A percentile compares a stretch with the other conserved stretches of the same genome.
Evolutionary conservation across 2,113 vertebrate genomes (phyloP).

Genomic region (Haemorhous mexicanus): DNA sequence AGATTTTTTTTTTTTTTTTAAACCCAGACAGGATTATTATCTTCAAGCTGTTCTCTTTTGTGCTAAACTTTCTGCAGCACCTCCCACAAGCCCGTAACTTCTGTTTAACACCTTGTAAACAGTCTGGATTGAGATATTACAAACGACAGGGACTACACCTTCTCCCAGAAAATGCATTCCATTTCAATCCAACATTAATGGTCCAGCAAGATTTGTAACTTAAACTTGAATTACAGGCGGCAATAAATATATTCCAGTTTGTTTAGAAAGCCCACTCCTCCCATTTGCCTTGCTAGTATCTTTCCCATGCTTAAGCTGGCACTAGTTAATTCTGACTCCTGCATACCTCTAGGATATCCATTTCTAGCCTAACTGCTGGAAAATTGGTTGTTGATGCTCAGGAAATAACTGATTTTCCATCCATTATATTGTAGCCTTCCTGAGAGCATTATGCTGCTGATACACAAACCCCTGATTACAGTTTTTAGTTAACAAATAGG

Average conservation of each 20-base stretch:
- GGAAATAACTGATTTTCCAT: constrained; percentile 77
- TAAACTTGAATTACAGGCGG: not conserved
- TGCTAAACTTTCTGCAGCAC: not conserved
- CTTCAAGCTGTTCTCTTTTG: not conserved
- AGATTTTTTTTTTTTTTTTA: not conserved
- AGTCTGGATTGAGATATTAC: not conserved
- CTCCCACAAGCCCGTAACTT: not conserved
- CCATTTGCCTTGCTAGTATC: not conserved
- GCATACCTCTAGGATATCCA: constrained; percentile 49
- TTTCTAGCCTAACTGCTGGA: constrained; percentile 71
- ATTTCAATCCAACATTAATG: not conserved
- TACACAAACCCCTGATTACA: constrained; percentile 70
- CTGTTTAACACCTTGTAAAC: not conserved
- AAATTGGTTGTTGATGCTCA: constrained; percentile 75
- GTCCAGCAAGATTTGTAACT: not conserved
- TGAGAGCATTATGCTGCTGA: constrained; percentile 6
- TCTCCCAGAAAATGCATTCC: not conserved
- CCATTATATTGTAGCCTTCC: constrained; percentile 61
- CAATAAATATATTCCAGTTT: not conserved
- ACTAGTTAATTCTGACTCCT: constrained; percentile 21
- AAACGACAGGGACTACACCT: not conserved
- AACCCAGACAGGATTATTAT: not conserved
- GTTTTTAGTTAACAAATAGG: constrained; percentile 67
- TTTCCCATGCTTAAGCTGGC: constrained; percentile 3
- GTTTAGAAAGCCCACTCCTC: not conserved